Conservation (phyloP, 2,797 vertebrate species). For the Enteromius unitaeniatus region DNA sequence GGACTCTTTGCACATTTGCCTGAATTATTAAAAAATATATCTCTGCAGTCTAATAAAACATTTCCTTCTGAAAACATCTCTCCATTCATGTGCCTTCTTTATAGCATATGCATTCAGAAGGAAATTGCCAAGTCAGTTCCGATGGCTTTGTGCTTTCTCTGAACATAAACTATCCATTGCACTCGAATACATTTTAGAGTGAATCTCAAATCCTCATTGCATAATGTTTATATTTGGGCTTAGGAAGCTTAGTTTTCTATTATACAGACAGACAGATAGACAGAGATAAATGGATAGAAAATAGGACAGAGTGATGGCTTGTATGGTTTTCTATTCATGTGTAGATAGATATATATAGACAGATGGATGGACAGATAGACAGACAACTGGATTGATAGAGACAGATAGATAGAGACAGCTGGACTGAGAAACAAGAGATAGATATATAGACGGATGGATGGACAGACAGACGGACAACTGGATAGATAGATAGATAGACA, state of each 20-base stretch:
- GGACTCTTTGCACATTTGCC: conserved; percentile 44
- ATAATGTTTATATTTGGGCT: not conserved
- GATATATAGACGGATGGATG: not conserved
- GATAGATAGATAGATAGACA: not conserved
- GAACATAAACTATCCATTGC: not conserved
- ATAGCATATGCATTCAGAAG: not conserved
- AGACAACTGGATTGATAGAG: not conserved
- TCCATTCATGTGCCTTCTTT: not conserved
- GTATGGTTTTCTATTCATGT: not conserved
- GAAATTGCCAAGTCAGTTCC: not conserved
- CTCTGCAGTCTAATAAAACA: conserved; percentile 51
- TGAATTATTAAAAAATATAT: conserved; percentile 39
- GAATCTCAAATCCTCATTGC: not conserved
- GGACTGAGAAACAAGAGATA: too few species aligned
- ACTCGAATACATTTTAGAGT: conserved; percentile 4
- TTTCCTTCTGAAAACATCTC: conserved; percentile 17
- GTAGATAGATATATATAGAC: not conserved
- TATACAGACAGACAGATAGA: not conserved
- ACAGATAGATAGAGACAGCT: not conserved
- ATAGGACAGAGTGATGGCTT: not conserved
- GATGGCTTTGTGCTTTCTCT: not conserved
- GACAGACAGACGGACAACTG: not conserved
- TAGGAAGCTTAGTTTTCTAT: not conserved
- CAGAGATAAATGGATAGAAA: not conserved
- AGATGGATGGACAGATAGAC: not conserved